phyloP scores from a whole-genome alignment of 2,113 vertebrate genomes.

The Procavia capensis region DNA sequence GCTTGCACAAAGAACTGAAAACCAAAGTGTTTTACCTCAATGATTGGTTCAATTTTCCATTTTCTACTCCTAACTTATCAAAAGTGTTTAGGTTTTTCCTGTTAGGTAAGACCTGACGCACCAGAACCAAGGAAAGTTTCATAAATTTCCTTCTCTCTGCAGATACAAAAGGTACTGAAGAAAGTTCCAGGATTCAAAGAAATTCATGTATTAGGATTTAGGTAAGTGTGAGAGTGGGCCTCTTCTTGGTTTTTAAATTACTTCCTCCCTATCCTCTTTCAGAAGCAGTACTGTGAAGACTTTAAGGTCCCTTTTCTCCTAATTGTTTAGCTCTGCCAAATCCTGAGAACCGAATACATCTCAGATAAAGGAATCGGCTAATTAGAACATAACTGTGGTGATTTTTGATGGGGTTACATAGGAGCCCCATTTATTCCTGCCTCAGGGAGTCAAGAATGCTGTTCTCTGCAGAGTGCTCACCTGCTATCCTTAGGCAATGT shows the following conservation, averaged over 20 bases:
- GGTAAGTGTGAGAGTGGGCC: conserved; percentile 87
- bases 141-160: conserved; percentile 71
- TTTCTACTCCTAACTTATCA: conserved; percentile 34
- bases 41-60: conserved; percentile 15
- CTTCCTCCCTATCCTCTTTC: conserved; percentile 10
- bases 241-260: not conserved
- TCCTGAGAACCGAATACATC: conserved; percentile 30
- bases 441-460: not conserved
- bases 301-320: conserved; percentile 3
- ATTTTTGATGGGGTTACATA: not conserved
- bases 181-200: conserved; percentile 93
- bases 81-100: conserved; percentile 45
- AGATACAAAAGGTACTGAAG: conserved; percentile 94
- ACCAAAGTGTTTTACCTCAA: not conserved
- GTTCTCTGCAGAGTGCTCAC: not conserved
- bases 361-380: conserved; percentile 29
- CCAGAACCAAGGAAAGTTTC: conserved; percentile 1
- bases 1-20: conserved; percentile 35
- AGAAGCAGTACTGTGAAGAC: conserved; percentile 24
- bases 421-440: not conserved
- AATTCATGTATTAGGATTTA: conserved; percentile 91
- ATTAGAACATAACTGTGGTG: conserved; percentile 45
- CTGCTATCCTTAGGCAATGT: not conserved
- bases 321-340: conserved; percentile 39
- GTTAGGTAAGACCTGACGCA: conserved; percentile 39